Base-by-base conservation (phyloP, 2,797 vertebrate species). In the Mus spretus region DNA sequence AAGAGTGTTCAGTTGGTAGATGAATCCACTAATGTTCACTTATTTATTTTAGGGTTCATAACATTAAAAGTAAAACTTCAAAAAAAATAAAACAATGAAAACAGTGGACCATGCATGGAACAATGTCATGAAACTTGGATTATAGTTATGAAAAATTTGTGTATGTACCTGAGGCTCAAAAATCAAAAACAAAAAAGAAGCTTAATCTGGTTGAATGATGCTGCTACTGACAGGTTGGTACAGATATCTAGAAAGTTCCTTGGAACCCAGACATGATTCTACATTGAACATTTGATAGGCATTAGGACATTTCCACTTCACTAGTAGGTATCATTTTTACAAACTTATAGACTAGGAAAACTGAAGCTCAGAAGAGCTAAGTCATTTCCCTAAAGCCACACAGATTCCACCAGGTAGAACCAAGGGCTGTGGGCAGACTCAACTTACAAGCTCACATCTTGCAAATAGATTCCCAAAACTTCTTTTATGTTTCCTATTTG, bases 11-110 rank as follows among this genome's bases (percentile, higher is more conserved):
- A 61, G 74, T 81, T 74, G 57, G 14, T 59, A 9, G 50, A 57
- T 31, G 12, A 6, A 31, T 90, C 81, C 75, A 13, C 3, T n/a
- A 37, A 83, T 26, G 7, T 79, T 95, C 65, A 81, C 59, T 87
- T 77, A 82, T 74, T 86, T 80, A 44, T 55, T 89, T 94, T 74
- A n/a, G 82, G 74, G 89, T 34, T 57, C 78, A 53, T 40, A 44
- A n/a, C 86, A 78, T 93, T 77, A 93, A 72, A 95, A 96, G 61
- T 89, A 44, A 90, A 96, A 83, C 0, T 65, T 89, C 13, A 75
- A 44, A 90, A 88, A 61, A 89, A 84, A 61, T 50, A 57, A 96
- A 89, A 22, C 44, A 61, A 61, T 12, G 2, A 55, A 90, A 91
- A 85, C 57, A 22, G 26, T 47, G 28, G 77, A 37, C 14, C 50